Conservation (phyloP, 1,140 invertebrate species). For the Meloidogyne floridensis region DNA sequence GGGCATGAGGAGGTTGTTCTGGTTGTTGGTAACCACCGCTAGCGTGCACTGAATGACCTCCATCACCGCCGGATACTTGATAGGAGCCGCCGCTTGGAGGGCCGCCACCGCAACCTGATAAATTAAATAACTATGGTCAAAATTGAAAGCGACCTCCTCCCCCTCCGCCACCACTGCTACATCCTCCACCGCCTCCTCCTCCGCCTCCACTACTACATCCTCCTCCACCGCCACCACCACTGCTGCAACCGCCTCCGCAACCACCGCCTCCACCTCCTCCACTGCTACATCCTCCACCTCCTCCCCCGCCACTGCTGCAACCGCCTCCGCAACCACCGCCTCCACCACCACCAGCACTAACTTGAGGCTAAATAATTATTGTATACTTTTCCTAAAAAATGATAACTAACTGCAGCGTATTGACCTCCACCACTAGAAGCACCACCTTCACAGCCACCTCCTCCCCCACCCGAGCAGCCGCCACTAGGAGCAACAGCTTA, state of each 20-base stretch:
- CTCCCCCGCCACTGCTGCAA: neutral
- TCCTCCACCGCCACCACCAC: neutral
- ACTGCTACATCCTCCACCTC: no score
- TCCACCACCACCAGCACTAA: neutral
- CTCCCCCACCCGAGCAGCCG: no score
- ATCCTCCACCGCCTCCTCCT: neutral
- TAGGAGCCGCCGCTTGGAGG: neutral
- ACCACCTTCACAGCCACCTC: no score
- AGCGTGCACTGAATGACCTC: neutral
- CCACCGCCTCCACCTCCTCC: neutral
- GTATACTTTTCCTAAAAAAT: neutral
- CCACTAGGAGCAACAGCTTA: no score
- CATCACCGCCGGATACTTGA: neutral
- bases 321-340: neutral
- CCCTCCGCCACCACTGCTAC: no score
- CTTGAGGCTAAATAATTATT: neutral
- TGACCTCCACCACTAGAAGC: neutral
- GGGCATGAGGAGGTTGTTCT: constrained; percentile 3
- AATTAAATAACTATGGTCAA: neutral
- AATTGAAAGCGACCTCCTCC: no score
- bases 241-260: neutral
- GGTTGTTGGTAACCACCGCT: constrained; percentile 1
- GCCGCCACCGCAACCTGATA: neutral
- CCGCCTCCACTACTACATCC: no score
- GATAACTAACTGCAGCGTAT: neutral